These are phyloP conservation scores for Drosophila pachea DNA, from an alignment of 1,140 invertebrate genomes.

Conservation along the genomic window DNA sequence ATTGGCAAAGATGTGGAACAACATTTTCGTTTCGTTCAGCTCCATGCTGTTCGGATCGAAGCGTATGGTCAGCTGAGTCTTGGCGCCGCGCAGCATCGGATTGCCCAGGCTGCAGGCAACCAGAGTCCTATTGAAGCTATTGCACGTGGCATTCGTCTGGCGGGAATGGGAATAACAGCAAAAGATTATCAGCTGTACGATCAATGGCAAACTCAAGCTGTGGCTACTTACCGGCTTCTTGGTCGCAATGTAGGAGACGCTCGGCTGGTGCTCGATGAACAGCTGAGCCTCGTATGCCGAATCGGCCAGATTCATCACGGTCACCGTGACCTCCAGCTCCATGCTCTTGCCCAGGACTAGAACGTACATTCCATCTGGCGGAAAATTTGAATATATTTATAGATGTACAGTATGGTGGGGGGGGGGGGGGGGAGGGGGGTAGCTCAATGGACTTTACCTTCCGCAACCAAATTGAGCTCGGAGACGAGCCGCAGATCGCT, in stretches of 20 bases:
- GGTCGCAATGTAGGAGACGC: slow-evolving; percentile 88
- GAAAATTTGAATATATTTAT: background rate
- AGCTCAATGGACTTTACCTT: slow-evolving; percentile 66
- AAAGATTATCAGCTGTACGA: background rate
- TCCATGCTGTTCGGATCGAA: slow-evolving; percentile 89
- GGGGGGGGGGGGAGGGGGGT: too few relatives aligned
- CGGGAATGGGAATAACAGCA: background rate
- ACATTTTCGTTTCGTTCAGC: slow-evolving; percentile 84
- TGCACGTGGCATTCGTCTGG: slow-evolving; percentile 83
- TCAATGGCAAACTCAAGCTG: too few relatives aligned
- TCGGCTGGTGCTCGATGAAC: slow-evolving; percentile 88
- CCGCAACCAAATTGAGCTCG: slow-evolving; percentile 81
- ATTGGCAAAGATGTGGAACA: slow-evolving; percentile 88
- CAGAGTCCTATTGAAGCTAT: slow-evolving; percentile 85
- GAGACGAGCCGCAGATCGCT: slow-evolving; percentile 89
- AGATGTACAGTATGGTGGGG: too few relatives aligned
- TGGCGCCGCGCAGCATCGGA: slow-evolving; percentile 85
- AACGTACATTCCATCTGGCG: slow-evolving; percentile 80
- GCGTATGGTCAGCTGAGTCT: slow-evolving; percentile 83
- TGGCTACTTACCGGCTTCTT: slow-evolving; percentile 78
- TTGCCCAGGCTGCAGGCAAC: slow-evolving; percentile 92
- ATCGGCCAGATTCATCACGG: slow-evolving; percentile 88
- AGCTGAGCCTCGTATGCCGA: slow-evolving; percentile 94
- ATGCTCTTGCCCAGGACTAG: slow-evolving; percentile 87
- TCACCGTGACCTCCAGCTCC: slow-evolving; percentile 88